Base-by-base conservation (phyloP, 2,113 vertebrate species). In the Atherinomorus stipes region DNA sequence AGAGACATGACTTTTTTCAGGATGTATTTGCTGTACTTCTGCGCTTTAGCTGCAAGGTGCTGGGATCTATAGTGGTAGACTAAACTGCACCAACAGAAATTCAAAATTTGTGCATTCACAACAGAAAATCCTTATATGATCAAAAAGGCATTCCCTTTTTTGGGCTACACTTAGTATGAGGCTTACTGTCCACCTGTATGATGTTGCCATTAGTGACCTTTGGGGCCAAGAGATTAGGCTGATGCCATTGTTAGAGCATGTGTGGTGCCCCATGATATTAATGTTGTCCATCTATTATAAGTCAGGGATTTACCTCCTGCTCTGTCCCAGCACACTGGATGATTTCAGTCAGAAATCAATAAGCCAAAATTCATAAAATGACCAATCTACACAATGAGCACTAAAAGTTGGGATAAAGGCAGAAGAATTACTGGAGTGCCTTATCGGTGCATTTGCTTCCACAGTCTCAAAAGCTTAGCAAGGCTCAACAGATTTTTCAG, bases 171-270 rank as follows among this genome's bases (percentile, higher is more conserved):
- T 23, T 25, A 28, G 31, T 64, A 44, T 47, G 47, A 66, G 8
- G 40, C 37, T 37, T 74, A 44, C 53, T 25, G 7, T 58, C 62
- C 76, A 66, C 76, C 66, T 82, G 63, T 34, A 21, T 74, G 76
- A 68, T 40, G 0, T n/a, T 45, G 64, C 51, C 28, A 31, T 71
- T 64, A 53, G 62, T 66, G 56, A 56, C 53, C 25, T 62, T 13
- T 21, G 44, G 52, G 49, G 57, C 34, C 19, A 19, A 45, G 1
- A 64, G 79, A 85, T 83, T 78, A 79, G 59, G 50, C 1, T 40
- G 56, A 28, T 2, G 4, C 50, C 60, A 37, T 51, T 34, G 64
- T 50, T 65, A 6, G 22, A 64, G 67, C 59, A 50, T 18, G 56
- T 74, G 45, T 28, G 40, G 18, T 28, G 64, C 62, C 56, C 23